Base-by-base conservation (phyloP, 2,888 invertebrate genomes). In the Andrena dorsata region DNA sequence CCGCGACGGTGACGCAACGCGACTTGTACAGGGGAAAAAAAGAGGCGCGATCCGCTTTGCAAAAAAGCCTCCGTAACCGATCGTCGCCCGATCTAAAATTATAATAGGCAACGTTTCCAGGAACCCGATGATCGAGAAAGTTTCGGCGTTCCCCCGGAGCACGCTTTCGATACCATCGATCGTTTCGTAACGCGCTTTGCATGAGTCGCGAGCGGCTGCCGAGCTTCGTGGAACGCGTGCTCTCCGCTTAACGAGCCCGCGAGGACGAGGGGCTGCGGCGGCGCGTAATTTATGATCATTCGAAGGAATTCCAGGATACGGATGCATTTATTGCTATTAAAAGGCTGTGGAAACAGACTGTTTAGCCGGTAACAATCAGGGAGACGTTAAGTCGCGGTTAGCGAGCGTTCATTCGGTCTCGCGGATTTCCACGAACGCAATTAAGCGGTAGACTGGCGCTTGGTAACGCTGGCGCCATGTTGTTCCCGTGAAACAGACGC, bases 371-470 rank as follows among this genome's bases (percentile, higher is more conserved):
- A 66, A 66, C 49, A 35, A 35, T 16, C 1, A 32, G 58, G 28
- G 32, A 26, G 26, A 65, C 58, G 64, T 20, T 56, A 56, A 65
- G 65, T 58, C 30, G 47, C 64, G n/a, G 26, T 3, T 30, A 49
- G 26, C 53, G 20, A 49, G 30, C 72, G 63, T 35, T 47, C 30
- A 64, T 75, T 66, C 60, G 28, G 8, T 28, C 28, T 10, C 53
- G 63, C 20, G 47, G 53, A 68, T 63, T 79, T 79, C 77, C 76
- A 56, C 53, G 68, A 77, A 77, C 32, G 47, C 66, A 49, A 78
- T 78, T 53, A 61, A 60, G 10, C 2, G 49, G 16, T 26, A 16
- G 23, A 7, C 23, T 23, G 7, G 26, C 23, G 49, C 49, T 49
- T 51, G 49, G 23, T 20, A 66, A 63, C 77, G 23, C 20, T 28